Evolutionary conservation across 1,140 invertebrate species (phyloP), one percentile per base, ranked within the genome.

Genomic region (Cherax quadricarinatus): DNA sequence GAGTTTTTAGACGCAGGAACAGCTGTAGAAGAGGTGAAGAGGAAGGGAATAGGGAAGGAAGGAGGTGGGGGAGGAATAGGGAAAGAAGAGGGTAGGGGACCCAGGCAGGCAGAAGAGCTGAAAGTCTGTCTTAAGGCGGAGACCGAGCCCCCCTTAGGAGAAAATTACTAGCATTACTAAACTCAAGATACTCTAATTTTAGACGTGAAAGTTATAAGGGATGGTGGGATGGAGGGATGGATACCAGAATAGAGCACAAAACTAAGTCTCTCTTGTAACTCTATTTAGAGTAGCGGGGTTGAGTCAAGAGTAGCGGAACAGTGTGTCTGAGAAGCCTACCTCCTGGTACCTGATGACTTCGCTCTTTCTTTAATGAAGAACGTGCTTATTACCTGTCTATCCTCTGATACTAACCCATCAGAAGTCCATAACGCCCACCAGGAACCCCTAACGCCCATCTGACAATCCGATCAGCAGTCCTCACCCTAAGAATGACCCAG

Each of bases 341-440:
- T 10, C 41, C 10, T 7, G 79, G 21, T 78, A 60, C 86, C 30
- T 88, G 75, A 88, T 88, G 86, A 88, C 86, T 88, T 53, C n/a
- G 57, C 86, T 88, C 78, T 88, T 87, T 88, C 86, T 78, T 79
- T 88, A 81, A 88, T 88, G 86, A 88, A 81, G 78, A 80, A 78
- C 86, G 86, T 53, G 86, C 81, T 88, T 78, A 88, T 88, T 88
- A 88, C 81, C 53, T 79, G 57, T 62, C 86, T 78, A 10, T 80
- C 51, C 48, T 12, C 30, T 5, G 9, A 53, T 41, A 4, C 82
- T 4, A 48, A 5, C 53, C 84, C 70, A 24, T 66, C 84, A 12
- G 60, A 41, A 12, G 66, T 21, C 62, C 30, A 9, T 60, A 30
- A 48, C 57, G 41, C 24, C 62, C n/a, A 79, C 79, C 86, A 79